phyloP scores from a whole-genome alignment of 2,888 invertebrate species.

The Epirrita christyi region DNA sequence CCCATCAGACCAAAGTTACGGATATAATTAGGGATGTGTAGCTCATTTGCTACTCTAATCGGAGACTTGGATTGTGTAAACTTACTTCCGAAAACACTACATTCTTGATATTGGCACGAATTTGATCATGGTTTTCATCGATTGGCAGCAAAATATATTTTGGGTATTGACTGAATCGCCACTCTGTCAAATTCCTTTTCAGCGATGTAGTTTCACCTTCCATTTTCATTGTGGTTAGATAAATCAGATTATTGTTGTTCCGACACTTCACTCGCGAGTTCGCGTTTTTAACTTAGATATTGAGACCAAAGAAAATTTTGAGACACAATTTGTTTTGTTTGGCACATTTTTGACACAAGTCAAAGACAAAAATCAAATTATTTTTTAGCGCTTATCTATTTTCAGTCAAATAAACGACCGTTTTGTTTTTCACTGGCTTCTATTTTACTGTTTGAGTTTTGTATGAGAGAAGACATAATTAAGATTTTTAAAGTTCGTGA shows the following conservation, averaged over 20 bases:
- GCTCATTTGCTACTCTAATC: too few relatives aligned
- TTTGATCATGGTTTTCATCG: conserved; percentile 83
- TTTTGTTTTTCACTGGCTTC: neutral
- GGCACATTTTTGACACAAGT: too few relatives aligned
- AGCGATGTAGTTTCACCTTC: conserved; percentile 67
- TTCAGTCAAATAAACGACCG: neutral
- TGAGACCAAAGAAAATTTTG: too few relatives aligned
- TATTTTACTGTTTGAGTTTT: neutral
- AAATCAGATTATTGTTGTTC: neutral
- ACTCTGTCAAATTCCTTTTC: conserved; percentile 74
- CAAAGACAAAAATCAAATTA: neutral
- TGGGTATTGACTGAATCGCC: conserved; percentile 76
- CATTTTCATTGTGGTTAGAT: conserved; percentile 63
- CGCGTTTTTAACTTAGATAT: too few relatives aligned
- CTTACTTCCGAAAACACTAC: conserved; percentile 86
- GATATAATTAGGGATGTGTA: too few relatives aligned
- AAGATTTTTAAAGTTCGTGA: neutral
- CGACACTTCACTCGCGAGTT: neutral
- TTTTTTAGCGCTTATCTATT: conserved; percentile 20
- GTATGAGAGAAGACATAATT: neutral
- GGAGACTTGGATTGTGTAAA: neutral
- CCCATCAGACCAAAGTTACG: too few relatives aligned
- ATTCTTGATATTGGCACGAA: conserved; percentile 75
- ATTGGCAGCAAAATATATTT: conserved; percentile 82
- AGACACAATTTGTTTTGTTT: too few relatives aligned